A percentile compares a stretch with the other conserved stretches of the same genome.
Evolutionary conservation across 2,888 invertebrate genomes (phyloP).

Genomic region (Thyatira batis): DNA sequence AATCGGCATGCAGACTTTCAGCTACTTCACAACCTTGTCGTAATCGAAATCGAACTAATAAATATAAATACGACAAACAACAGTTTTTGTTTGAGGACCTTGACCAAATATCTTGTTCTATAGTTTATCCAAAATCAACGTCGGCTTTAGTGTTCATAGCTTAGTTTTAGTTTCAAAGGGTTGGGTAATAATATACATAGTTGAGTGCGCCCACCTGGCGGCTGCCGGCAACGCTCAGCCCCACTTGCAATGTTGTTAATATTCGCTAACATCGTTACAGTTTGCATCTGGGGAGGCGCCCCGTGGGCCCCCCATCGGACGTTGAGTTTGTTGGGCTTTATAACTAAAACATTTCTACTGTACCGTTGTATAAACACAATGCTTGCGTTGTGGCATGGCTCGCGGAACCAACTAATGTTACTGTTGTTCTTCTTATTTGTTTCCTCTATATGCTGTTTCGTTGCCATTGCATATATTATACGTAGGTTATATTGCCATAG

Average conservation of each 20-base stretch:
- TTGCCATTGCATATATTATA: too few species aligned
- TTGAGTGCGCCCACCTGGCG: conserved; percentile 8
- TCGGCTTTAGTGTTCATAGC: not conserved
- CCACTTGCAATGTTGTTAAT: conserved; percentile 29
- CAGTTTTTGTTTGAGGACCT: too few species aligned
- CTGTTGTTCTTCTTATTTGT: not conserved
- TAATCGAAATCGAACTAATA: too few species aligned
- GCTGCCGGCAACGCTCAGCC: conserved; percentile 10
- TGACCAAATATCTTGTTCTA: not conserved
- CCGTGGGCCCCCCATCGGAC: conserved; percentile 2
- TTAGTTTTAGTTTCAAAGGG: conserved; percentile 28
- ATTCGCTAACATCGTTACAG: conserved; percentile 32
- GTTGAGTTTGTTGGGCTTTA: conserved; percentile 13
- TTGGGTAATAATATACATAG: conserved; percentile 22
- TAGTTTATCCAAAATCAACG: not conserved
- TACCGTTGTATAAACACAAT: not conserved
- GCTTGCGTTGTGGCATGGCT: not conserved
- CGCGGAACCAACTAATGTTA: not conserved
- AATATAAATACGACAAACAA: too few species aligned
- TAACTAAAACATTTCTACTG: not conserved
- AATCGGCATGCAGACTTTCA: too few species aligned
- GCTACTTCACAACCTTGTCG: too few species aligned
- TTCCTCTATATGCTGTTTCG: too few species aligned
- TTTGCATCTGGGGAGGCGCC: conserved; percentile 15
- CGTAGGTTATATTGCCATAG: too few species aligned